These are phyloP conservation scores for Parambassis ranga DNA, from an alignment of 2,797 vertebrate species.

Conservation along the genomic window DNA sequence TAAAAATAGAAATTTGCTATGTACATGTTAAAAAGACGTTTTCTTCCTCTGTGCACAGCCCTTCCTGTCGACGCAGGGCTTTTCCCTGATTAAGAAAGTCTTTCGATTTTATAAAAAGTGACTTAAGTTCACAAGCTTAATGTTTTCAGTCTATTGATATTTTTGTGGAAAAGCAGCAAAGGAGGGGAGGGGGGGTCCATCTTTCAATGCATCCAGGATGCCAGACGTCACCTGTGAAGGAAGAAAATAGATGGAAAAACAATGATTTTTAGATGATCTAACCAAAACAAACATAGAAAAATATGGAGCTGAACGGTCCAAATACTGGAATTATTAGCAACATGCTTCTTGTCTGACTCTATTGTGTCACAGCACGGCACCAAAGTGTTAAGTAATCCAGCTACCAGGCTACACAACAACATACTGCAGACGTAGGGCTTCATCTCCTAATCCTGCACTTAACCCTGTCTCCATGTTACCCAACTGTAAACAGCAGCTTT, in stretches of 20 bases:
- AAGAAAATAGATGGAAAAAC: too few species aligned
- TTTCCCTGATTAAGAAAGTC: conserved; percentile 65
- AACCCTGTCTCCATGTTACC: not conserved
- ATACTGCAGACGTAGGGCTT: not conserved
- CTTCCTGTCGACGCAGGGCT: not conserved
- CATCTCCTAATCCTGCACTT: not conserved
- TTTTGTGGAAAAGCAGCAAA: conserved; percentile 3
- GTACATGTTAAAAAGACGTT: conserved; percentile 41
- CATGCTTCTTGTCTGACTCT: too few species aligned
- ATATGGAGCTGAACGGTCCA: too few species aligned
- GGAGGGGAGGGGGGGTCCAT: not conserved
- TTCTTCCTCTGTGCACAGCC: conserved; percentile 48
- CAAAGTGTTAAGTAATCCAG: not conserved
- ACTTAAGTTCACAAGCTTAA: conserved; percentile 11
- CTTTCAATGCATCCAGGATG: not conserved
- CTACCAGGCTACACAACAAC: not conserved
- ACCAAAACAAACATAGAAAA: too few species aligned
- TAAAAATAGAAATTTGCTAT: conserved; percentile 40
- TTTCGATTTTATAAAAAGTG: conserved; percentile 28
- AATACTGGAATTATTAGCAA: too few species aligned
- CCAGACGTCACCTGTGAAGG: conserved; percentile 25
- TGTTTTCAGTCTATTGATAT: conserved; percentile 21
- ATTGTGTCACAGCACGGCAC: not conserved
- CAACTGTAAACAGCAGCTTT: not conserved
- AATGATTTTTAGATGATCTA: too few species aligned